Conservation (phyloP, 2,113 vertebrate species). For the Nyctereutes procyonoides region DNA sequence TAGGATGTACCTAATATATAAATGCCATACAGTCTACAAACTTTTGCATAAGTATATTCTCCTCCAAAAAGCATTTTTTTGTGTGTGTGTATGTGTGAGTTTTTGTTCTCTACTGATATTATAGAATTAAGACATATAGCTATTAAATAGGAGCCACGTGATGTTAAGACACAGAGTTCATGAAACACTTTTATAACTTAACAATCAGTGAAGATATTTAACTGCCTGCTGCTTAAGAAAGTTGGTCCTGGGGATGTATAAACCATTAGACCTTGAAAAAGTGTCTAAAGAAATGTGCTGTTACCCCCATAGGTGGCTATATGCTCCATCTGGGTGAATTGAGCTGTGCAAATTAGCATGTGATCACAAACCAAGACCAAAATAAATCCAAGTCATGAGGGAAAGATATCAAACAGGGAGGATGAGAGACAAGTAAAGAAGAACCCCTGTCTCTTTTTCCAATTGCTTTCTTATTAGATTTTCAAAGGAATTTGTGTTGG, state of each 20-base stretch:
- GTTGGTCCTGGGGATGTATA: background rate
- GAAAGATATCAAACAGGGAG: constrained; percentile 5
- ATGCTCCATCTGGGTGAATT: background rate
- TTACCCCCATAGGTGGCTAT: background rate
- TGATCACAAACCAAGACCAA: constrained; percentile 22
- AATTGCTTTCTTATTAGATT: constrained; percentile 65
- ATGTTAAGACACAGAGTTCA: background rate
- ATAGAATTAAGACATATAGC: background rate
- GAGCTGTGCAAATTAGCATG: constrained; percentile 62
- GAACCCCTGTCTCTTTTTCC: constrained; percentile 57
- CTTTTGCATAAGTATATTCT: background rate
- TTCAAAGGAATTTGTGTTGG: constrained; percentile 51
- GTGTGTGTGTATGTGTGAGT: background rate
- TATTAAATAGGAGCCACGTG: background rate
- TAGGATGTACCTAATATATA: background rate
- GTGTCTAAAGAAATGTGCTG: background rate
- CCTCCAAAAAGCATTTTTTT: background rate
- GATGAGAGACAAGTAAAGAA: constrained; percentile 35
- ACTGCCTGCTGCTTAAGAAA: constrained; percentile 41
- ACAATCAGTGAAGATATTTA: constrained; percentile 20
- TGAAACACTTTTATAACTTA: constrained; percentile 21
- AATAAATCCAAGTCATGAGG: constrained; percentile 48
- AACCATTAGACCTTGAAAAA: background rate
- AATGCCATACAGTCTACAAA: background rate
- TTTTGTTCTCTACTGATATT: background rate